These are phyloP conservation scores for Euphydryas editha DNA, from an alignment of 2,888 invertebrate species.

Conservation along the genomic window DNA sequence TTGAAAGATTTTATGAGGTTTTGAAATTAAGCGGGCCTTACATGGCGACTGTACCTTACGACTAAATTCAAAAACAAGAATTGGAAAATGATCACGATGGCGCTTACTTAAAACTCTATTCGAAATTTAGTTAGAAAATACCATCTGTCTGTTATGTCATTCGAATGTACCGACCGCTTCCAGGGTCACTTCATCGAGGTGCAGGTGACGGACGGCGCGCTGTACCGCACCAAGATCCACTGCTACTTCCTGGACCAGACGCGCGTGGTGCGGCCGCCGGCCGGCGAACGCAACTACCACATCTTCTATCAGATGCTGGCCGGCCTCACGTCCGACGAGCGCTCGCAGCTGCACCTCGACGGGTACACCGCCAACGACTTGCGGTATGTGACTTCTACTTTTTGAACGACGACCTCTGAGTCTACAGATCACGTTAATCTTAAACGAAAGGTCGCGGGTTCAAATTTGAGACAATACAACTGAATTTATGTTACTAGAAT, in stretches of 20 bases:
- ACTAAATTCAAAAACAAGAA: too few relatives aligned
- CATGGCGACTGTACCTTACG: too few relatives aligned
- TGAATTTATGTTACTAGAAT: too few relatives aligned
- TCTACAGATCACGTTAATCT: too few relatives aligned
- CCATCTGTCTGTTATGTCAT: background rate
- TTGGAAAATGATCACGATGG: too few relatives aligned
- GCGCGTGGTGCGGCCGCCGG: constrained; percentile 92
- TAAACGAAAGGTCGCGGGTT: too few relatives aligned
- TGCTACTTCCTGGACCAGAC: constrained; percentile 98
- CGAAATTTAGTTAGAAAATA: background rate
- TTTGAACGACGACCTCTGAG: too few relatives aligned
- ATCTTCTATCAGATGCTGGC: constrained; percentile 98
- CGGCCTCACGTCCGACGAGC: constrained; percentile 94
- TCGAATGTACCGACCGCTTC: background rate
- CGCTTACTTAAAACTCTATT: too few relatives aligned
- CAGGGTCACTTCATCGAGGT: constrained; percentile 98
- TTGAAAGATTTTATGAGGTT: too few relatives aligned
- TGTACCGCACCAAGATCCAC: constrained; percentile 97
- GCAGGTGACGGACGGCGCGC: constrained; percentile 96
- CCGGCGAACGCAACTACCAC: constrained; percentile 97
- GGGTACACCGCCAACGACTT: constrained; percentile 92
- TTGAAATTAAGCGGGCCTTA: too few relatives aligned
- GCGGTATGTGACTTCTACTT: constrained; percentile 67
- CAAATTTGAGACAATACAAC: too few relatives aligned
- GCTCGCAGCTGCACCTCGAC: constrained; percentile 92